phyloP scores from a whole-genome alignment of 2,797 vertebrate genomes.

The Neostethus bicornis region DNA sequence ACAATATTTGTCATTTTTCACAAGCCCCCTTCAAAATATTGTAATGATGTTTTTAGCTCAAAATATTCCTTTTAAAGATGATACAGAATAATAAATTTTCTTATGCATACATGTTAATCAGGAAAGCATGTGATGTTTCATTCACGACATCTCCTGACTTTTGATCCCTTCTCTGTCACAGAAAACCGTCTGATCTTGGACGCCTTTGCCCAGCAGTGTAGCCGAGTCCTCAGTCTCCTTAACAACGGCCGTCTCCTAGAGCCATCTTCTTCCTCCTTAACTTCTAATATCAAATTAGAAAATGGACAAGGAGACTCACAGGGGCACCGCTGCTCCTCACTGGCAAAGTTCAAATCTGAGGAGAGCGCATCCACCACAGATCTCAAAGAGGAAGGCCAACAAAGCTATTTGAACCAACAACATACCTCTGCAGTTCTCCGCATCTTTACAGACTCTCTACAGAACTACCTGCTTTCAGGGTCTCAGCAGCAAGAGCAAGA shows the following conservation, averaged over 20 bases:
- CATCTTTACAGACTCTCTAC: slow-evolving; percentile 97
- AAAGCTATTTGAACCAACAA: slow-evolving; percentile 88
- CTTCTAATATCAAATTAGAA: slow-evolving; percentile 92
- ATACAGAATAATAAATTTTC: too few species aligned
- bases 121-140: background rate
- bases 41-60: too few species aligned
- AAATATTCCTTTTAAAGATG: too few species aligned
- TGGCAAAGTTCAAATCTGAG: slow-evolving; percentile 82
- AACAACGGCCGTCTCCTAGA: slow-evolving; percentile 95
- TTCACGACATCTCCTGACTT: background rate
- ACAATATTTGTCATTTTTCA: too few species aligned
- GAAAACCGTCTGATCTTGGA: slow-evolving; percentile 97
- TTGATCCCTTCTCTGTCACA: slow-evolving; percentile 63
- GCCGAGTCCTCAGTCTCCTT: slow-evolving; percentile 94
- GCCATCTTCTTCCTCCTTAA: slow-evolving; percentile 70
- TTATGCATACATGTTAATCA: too few species aligned
- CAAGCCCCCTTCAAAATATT: too few species aligned
- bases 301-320: slow-evolving; percentile 55
- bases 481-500: slow-evolving; percentile 71
- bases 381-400: slow-evolving; percentile 84
- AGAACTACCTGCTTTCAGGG: slow-evolving; percentile 93
- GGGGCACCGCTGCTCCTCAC: slow-evolving; percentile 78
- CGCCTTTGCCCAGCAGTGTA: slow-evolving; percentile 98
- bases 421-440: slow-evolving; percentile 94
- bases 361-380: slow-evolving; percentile 80